Base-by-base conservation (phyloP, 2,888 invertebrate genomes). In the Erebia epiphron region DNA sequence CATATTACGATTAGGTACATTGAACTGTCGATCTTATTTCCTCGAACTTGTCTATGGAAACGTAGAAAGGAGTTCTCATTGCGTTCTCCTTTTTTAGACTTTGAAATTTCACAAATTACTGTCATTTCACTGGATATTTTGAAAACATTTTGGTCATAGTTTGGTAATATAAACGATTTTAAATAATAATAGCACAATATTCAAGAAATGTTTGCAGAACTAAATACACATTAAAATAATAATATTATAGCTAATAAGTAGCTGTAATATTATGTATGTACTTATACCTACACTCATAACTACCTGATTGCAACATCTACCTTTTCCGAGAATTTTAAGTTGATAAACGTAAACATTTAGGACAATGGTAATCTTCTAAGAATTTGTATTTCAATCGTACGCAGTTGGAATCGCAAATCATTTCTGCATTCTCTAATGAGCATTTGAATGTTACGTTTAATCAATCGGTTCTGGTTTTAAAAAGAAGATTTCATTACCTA, bases 291-390 rank as follows among this genome's bases (percentile, higher is more conserved):
- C n/a, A n/a, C n/a, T n/a, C n/a, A 3, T 9, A 8, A 1, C 41
- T 43, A 26, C 35, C 5, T 35, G 35, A 35, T 35, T 35, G 35
- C 35, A 11, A 43, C 11, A 50, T 13, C 3, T 60, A 21, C 21
- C 8, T 49, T 49, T 62, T 49, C 62, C 9, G 49, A 21, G 52
- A 67, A 58, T 49, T 21, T 21, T 11, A 52, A 21, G 4, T 35
- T 50, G 16, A 61, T 58, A 63, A 41, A 56, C 9, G 49, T 46
- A 56, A 46, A 35, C 18, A 61, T 13, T 43, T 13, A 35, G 35
- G 35, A 70, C 70, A 63, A 62, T 63, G 67, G 46, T 2, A 13
- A 56, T 10, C 18, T 70, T 70, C 70, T 70, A 57, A 70, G 70
- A 70, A 70, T 21, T 67, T 70, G 10, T n/a, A 54, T 70, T 49